A percentile compares a stretch with the other conserved stretches of the same genome.
phyloP scores from a whole-genome alignment of 2,113 vertebrate species.

The Pachycephala philippinensis region DNA sequence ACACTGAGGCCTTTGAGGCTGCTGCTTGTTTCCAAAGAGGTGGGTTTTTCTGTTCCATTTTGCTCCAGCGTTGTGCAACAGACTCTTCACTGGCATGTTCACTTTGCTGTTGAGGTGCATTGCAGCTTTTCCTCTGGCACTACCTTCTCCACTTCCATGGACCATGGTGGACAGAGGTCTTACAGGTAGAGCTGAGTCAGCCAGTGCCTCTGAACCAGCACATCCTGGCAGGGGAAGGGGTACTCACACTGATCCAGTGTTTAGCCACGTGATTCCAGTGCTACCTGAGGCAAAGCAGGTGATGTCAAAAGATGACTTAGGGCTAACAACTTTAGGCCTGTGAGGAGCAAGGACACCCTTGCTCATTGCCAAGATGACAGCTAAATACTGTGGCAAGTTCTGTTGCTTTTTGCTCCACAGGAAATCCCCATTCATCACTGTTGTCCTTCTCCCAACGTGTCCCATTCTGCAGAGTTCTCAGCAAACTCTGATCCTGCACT shows the following conservation, averaged over 20 bases:
- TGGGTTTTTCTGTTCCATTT: constrained; percentile 22
- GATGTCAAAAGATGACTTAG: not conserved
- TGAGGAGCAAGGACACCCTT: not conserved
- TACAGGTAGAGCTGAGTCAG: not conserved
- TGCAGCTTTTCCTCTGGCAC: not conserved
- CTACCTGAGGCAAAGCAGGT: not conserved
- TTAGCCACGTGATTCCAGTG: not conserved
- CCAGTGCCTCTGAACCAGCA: not conserved
- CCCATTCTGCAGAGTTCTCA: not conserved
- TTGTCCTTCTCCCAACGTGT: not conserved
- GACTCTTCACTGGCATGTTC: not conserved
- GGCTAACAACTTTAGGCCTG: not conserved
- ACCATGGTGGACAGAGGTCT: not conserved
- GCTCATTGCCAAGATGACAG: not conserved
- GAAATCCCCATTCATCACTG: not conserved
- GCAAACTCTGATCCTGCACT: not conserved
- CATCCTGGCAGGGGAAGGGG: not conserved
- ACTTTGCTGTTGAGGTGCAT: not conserved
- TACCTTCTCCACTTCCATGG: not conserved
- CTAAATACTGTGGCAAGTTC: not conserved
- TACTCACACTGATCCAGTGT: not conserved
- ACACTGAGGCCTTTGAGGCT: not conserved
- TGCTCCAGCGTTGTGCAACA: not conserved
- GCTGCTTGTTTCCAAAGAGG: not conserved
- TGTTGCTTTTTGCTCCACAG: not conserved